A percentile compares a stretch with the other conserved stretches of the same genome.
phyloP scores from a whole-genome alignment of 37 sponge, comb jelly and placozoan genomes.

The Aplysina aerophoba region DNA sequence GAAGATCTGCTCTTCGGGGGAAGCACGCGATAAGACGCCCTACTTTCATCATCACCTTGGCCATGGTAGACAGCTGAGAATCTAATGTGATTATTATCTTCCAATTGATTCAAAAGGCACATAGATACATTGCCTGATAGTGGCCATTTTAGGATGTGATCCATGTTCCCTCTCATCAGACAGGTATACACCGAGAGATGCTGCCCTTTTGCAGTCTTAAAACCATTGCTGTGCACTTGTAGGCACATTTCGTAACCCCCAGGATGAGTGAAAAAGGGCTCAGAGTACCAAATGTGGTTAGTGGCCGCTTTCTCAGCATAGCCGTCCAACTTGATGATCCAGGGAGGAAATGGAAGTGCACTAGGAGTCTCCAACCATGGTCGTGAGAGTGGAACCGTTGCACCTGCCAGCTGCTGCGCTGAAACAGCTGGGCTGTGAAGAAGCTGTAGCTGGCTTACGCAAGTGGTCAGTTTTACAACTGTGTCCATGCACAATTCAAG shows the following conservation, averaged over 20 bases:
- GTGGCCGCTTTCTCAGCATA: not conserved
- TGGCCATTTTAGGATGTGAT: slow-evolving; percentile 5
- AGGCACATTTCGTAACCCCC: slow-evolving; percentile 23
- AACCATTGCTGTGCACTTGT: slow-evolving; percentile 9
- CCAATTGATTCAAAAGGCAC: not conserved
- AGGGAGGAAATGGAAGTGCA: not conserved
- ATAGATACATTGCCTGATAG: not conserved
- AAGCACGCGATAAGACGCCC: too few species aligned
- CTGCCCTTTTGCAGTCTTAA: not conserved
- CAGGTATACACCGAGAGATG: not conserved
- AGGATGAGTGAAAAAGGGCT: slow-evolving; percentile 13
- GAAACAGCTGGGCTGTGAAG: not conserved
- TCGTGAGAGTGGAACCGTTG: not conserved
- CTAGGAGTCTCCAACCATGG: not conserved
- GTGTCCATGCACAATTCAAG: slow-evolving; percentile 11
- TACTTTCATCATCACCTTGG: too few species aligned
- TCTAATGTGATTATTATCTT: not conserved
- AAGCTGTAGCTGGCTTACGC: not conserved
- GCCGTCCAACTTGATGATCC: slow-evolving; percentile 6
- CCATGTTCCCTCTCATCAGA: not conserved
- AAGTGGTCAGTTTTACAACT: not conserved
- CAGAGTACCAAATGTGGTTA: not conserved
- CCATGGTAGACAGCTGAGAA: not conserved
- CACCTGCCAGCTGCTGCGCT: not conserved
- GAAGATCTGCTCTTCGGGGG: too few species aligned